Evolutionary conservation across 2,113 vertebrate genomes (phyloP), one percentile per base, ranked within the genome.

Genomic region (Aphelocoma coerulescens): DNA sequence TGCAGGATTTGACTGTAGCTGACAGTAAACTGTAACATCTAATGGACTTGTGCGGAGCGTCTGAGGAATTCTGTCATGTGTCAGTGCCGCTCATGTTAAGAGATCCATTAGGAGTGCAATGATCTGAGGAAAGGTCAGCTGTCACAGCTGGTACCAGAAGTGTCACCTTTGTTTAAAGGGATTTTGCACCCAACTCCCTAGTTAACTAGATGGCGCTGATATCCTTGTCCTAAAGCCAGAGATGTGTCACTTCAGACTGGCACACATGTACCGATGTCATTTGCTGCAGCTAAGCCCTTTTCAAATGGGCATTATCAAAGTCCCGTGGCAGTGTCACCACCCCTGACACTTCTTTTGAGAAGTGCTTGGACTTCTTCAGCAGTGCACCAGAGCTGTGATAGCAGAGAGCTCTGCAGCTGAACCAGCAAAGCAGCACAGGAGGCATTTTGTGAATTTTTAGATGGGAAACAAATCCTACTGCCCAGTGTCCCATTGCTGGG

Each of bases 41-140:
- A 96, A 97, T 91, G 93, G 94, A 96, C 94, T 96, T 81, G 77
- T 85, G 88, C 81, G 7, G 93, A 62, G 93, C 21, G n/a, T 83
- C 92, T 92, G 95, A 96, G 92, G 96, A 97, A 17, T 93, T 90
- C 94, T 93, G 96, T 96, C 97, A 96, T 97, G 89, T 98, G 97
- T 97, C 98, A 97, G 78, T 54, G 67, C 66, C 27, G 41, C 83
- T 97, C 96, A 96, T 67, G 87, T 92, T 97, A 95, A 95, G 92
- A 91, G 97, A 97, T 95, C 94, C 88, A 95, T 97, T 97, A 97
- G 89, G 83, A 95, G 65, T 68, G 86, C 80, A 74, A 6, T 90
- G 95, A 97, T 97, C 89, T 96, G 84, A 94, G 88, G 85, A 97
- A 98, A 97, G 97, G 97, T 98, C 97, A 97, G 91, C 95, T 97